These are phyloP conservation scores for Catonia carolina DNA, from an alignment of 2,888 invertebrate genomes.

Conservation along the genomic window DNA sequence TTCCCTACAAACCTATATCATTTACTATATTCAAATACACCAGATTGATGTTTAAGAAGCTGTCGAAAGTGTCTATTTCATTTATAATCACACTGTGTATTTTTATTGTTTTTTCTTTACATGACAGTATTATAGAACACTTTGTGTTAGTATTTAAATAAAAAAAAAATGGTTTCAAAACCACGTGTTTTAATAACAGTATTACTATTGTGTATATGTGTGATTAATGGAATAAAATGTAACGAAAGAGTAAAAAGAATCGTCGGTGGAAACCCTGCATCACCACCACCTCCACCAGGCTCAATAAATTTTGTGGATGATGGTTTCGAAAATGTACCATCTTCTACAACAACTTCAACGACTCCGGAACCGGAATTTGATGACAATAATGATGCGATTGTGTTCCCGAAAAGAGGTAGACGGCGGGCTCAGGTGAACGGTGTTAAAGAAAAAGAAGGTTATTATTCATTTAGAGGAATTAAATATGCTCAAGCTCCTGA, in stretches of 20 bases:
- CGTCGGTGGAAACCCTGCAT: not conserved
- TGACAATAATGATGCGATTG: constrained; percentile 51
- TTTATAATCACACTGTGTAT: too few species aligned
- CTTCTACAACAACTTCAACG: constrained; percentile 20
- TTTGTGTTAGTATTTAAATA: too few species aligned
- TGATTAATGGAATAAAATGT: too few species aligned
- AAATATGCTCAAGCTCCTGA: constrained; percentile 58
- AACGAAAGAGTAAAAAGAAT: not conserved
- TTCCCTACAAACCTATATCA: too few species aligned
- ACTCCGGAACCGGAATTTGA: constrained; percentile 50
- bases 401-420: constrained; percentile 20
- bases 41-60: too few species aligned
- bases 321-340: not conserved
- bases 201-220: too few species aligned
- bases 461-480: constrained; percentile 67
- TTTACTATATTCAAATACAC: too few species aligned
- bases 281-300: not conserved
- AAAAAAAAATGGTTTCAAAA: too few species aligned
- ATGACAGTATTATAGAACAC: too few species aligned
- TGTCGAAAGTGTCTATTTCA: too few species aligned
- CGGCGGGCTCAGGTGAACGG: constrained; percentile 38
- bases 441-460: constrained; percentile 56
- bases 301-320: not conserved
- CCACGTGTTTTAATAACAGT: too few species aligned
- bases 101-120: too few species aligned